These are phyloP conservation scores for Lithobates pipiens DNA, from an alignment of 2,797 vertebrate genomes.

Conservation along the genomic window DNA sequence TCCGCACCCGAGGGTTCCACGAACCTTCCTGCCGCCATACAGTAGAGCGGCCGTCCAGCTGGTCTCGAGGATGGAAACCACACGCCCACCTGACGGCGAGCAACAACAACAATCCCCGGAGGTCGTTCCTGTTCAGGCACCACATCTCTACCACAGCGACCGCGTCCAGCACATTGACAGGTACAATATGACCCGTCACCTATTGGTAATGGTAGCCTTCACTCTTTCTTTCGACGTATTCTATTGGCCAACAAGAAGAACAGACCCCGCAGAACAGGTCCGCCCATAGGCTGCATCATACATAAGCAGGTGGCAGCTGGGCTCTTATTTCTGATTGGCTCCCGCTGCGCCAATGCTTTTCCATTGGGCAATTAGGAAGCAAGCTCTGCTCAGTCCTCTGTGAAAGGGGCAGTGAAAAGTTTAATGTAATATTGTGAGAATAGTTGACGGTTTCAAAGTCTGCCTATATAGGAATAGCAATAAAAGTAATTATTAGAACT, in stretches of 20 bases:
- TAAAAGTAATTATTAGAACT: no score
- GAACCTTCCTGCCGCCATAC: constrained; percentile 46
- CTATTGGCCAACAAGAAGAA: constrained; percentile 11
- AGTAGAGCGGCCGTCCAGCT: neutral
- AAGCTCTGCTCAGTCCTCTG: no score
- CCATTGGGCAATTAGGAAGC: neutral
- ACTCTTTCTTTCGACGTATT: neutral
- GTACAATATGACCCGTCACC: neutral
- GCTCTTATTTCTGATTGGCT: constrained; percentile 43
- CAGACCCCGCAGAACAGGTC: neutral
- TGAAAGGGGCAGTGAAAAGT: no score
- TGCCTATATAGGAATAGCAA: no score
- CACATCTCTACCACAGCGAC: constrained; percentile 45
- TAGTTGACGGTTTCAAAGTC: no score
- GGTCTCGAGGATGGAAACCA: neutral
- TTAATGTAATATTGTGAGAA: no score
- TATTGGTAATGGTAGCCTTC: constrained; percentile 22
- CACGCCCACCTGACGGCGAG: neutral
- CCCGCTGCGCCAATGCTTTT: rapidly evolving
- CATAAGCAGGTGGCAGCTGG: neutral
- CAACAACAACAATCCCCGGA: constrained; percentile 37
- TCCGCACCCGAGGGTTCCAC: constrained; percentile 61
- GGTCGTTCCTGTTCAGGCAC: constrained; percentile 36
- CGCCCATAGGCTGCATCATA: constrained; percentile 20
- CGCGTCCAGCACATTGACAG: constrained; percentile 32